Evolutionary conservation across 2,113 vertebrate species (phyloP).

Genomic region (Eretmochelys imbricata): DNA sequence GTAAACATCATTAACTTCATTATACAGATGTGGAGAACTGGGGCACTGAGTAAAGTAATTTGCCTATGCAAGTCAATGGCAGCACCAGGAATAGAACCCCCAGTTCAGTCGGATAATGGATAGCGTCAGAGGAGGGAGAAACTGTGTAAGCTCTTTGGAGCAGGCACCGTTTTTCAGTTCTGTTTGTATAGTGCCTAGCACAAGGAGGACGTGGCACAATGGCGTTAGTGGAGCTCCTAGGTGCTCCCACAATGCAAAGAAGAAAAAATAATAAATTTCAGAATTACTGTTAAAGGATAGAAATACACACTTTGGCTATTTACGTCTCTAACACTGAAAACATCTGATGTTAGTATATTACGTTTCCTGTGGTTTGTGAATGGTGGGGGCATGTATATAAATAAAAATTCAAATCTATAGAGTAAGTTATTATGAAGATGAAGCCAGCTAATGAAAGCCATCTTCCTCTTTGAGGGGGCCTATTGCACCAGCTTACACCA

Average conservation of each 20-base stretch:
- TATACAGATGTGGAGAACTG: no score
- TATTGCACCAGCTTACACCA: background rate
- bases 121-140: background rate
- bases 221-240: background rate
- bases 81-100: background rate
- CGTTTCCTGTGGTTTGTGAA: background rate
- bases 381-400: background rate
- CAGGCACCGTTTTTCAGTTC: background rate
- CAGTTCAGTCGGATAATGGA: background rate
- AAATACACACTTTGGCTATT: background rate
- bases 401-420: rapidly evolving
- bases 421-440: background rate
- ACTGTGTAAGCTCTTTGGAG: background rate
- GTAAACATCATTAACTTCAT: background rate
- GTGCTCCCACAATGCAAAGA: background rate
- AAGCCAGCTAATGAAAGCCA: background rate
- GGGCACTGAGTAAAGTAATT: no score
- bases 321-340: background rate
- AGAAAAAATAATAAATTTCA: background rate
- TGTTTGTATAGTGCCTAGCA: background rate
- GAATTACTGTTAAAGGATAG: rapidly evolving
- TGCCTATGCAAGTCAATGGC: background rate
- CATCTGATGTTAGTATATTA: background rate
- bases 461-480: background rate
- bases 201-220: background rate